These are phyloP conservation scores for Chionodraco myersi DNA, from an alignment of 2,113 vertebrate species.

Conservation along the genomic window DNA sequence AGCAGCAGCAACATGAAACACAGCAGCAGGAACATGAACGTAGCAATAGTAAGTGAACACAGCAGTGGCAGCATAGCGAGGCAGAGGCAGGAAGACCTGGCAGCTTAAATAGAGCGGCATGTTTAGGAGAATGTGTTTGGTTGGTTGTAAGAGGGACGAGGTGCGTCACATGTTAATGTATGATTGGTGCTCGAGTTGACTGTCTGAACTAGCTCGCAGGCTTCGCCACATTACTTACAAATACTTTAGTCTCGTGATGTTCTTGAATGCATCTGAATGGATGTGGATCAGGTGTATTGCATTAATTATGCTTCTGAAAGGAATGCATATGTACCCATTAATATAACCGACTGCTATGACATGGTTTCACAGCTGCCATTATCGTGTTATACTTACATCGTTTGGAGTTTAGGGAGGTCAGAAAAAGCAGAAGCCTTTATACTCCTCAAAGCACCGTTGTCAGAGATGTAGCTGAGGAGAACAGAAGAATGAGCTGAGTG, in stretches of 20 bases:
- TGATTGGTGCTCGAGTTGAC: too few species aligned
- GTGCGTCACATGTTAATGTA: too few species aligned
- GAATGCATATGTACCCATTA: background rate
- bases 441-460: constrained; percentile 68
- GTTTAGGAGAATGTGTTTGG: too few species aligned
- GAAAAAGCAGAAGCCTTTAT: constrained; percentile 76
- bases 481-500: constrained; percentile 11
- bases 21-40: too few species aligned
- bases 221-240: constrained; percentile 76
- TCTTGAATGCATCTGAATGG: constrained; percentile 77
- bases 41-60: too few species aligned
- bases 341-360: background rate
- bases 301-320: constrained; percentile 80
- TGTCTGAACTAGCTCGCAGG: too few species aligned
- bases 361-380: constrained; percentile 12
- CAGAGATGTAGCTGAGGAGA: constrained; percentile 70
- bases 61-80: too few species aligned
- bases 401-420: constrained; percentile 74
- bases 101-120: too few species aligned
- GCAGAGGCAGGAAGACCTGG: too few species aligned
- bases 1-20: too few species aligned
- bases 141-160: too few species aligned
- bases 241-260: constrained; percentile 69
- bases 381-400: constrained; percentile 75
- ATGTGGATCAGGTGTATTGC: constrained; percentile 79